Evolutionary conservation across 2,888 invertebrate genomes (phyloP).

Genomic region (Aleiodes alternator): DNA sequence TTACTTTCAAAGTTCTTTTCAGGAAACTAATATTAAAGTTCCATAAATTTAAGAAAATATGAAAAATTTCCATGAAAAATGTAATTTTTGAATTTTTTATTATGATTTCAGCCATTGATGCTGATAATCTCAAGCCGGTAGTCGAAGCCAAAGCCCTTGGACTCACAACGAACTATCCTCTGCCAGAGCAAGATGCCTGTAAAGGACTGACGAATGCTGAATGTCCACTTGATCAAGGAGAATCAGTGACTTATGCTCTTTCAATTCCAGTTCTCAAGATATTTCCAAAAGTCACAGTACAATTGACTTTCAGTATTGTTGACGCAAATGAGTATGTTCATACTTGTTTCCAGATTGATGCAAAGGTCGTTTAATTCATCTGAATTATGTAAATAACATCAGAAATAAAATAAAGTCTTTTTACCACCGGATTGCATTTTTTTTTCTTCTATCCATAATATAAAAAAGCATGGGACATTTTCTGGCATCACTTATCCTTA

Average conservation of each 20-base stretch:
- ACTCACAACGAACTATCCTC: constrained; percentile 55
- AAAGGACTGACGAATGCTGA: constrained; percentile 57
- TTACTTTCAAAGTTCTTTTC: not conserved
- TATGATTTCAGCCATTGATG: constrained; percentile 56
- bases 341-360: constrained; percentile 63
- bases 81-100: not conserved
- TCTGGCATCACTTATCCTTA: too few species aligned
- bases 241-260: constrained; percentile 66
- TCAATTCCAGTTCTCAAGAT: constrained; percentile 61
- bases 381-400: not conserved
- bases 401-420: not conserved
- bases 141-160: constrained; percentile 62
- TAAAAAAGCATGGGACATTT: too few species aligned
- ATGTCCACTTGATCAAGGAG: constrained; percentile 67
- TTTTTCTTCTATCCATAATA: too few species aligned
- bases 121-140: constrained; percentile 58
- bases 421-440: not conserved
- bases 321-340: constrained; percentile 57
- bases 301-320: constrained; percentile 61
- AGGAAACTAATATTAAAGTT: not conserved
- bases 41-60: not conserved
- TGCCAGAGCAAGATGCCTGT: constrained; percentile 67
- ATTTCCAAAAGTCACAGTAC: constrained; percentile 62
- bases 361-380: constrained; percentile 55
- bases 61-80: not conserved